Percentiles rank a stretch among this genome's conserved stretches.
Evolutionary conservation across 2,113 vertebrate genomes (phyloP).

Genomic region (Planiliza haematocheilus): DNA sequence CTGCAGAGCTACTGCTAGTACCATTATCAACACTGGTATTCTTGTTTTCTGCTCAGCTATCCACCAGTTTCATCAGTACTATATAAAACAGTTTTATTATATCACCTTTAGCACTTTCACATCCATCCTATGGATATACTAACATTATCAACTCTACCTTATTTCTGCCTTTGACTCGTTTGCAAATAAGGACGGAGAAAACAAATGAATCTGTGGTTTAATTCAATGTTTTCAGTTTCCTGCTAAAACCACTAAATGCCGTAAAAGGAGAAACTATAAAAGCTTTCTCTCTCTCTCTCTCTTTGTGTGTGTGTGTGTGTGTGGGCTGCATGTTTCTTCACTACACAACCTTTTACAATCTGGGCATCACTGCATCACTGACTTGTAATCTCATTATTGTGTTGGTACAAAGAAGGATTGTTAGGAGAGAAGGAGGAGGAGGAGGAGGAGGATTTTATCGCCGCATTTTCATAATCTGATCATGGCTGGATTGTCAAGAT

Average conservation of each 20-base stretch:
- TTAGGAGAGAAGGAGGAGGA: conserved; percentile 1
- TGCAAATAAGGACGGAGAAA: too few relatives aligned
- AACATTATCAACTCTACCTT: too few relatives aligned
- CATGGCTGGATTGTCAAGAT: conserved; percentile 18
- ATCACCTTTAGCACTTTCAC: too few relatives aligned
- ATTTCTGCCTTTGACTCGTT: too few relatives aligned
- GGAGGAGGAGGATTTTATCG: conserved; percentile 21
- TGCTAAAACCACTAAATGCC: conserved; percentile 32
- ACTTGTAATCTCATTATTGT: conserved; percentile 61
- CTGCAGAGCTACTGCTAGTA: too few relatives aligned
- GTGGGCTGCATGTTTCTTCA: conserved; percentile 35
- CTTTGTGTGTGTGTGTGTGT: conserved; percentile 16
- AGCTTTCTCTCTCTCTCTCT: neutral
- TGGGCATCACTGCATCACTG: conserved; percentile 32
- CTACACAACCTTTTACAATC: conserved; percentile 52
- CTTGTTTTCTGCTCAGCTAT: too few relatives aligned
- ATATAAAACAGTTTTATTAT: too few relatives aligned
- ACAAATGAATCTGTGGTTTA: too few relatives aligned
- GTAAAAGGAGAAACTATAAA: conserved; percentile 45
- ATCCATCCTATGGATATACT: too few relatives aligned
- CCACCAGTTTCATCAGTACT: too few relatives aligned
- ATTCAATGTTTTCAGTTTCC: too few relatives aligned
- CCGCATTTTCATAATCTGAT: conserved; percentile 36
- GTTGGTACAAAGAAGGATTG: conserved; percentile 29
- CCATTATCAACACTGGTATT: too few relatives aligned